Evolutionary conservation across 2,113 vertebrate genomes (phyloP).

Genomic region (Nesogale talazaci): DNA sequence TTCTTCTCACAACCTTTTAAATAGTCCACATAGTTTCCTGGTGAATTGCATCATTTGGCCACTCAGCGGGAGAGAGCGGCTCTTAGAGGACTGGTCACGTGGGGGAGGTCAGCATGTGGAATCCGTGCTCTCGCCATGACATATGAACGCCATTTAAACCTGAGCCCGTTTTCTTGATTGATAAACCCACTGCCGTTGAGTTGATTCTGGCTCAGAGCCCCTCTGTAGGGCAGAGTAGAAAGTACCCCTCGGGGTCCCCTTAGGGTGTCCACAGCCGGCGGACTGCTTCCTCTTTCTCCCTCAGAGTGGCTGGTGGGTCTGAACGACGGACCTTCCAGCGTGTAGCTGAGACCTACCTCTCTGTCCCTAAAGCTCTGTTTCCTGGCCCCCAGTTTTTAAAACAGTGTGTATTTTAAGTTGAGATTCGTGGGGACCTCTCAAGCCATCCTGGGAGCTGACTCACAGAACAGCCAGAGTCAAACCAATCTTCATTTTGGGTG

Average conservation of each 20-base stretch:
- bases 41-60: slow-evolving; percentile 15
- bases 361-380: not conserved
- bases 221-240: not conserved
- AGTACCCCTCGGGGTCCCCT: not conserved
- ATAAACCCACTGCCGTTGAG: not conserved
- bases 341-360: not conserved
- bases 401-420: slow-evolving; percentile 39
- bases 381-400: not conserved
- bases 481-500: slow-evolving; percentile 16
- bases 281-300: not conserved
- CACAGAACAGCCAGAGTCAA: slow-evolving; percentile 21
- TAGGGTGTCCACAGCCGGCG: no score
- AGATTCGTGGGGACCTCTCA: not conserved
- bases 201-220: not conserved
- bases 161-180: not conserved
- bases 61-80: not conserved
- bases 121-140: not conserved
- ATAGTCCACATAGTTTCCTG: not conserved
- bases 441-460: not conserved
- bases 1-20: slow-evolving; percentile 13
- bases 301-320: not conserved
- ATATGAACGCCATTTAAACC: slow-evolving; percentile 4
- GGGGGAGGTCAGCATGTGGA: not conserved
- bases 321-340: not conserved
- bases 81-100: slow-evolving; percentile 1